Conservation (phyloP, 2,113 vertebrate species). For the Nibea coibor region DNA sequence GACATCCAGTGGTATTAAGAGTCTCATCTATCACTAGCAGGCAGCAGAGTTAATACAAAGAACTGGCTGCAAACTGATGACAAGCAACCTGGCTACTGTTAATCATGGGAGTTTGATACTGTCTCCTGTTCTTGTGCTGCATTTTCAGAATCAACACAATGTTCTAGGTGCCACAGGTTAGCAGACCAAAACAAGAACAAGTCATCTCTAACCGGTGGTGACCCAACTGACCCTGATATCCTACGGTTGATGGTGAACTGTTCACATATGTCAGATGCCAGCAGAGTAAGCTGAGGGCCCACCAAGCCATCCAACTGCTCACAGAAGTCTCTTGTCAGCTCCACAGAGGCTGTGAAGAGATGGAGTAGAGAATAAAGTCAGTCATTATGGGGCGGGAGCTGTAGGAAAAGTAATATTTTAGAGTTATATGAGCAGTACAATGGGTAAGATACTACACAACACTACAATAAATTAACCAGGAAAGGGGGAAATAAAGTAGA, state of each 20-base stretch:
- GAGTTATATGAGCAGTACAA: not conserved
- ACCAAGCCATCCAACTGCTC: slow-evolving; percentile 93
- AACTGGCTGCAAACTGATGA: not conserved
- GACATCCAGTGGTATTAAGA: slow-evolving; percentile 45
- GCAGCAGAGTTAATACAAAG: slow-evolving; percentile 29
- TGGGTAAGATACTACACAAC: not conserved
- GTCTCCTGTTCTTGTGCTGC: not conserved
- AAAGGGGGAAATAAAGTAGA: not conserved
- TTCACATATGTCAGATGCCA: slow-evolving; percentile 98
- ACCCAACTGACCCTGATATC: slow-evolving; percentile 90
- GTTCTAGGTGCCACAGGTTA: too few relatives aligned
- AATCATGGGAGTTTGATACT: not conserved
- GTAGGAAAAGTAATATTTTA: slow-evolving; percentile 7
- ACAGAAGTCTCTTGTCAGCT: slow-evolving; percentile 93
- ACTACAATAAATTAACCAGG: not conserved
- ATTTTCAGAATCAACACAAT: not conserved
- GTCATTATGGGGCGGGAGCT: not conserved
- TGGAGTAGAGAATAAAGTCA: not conserved
- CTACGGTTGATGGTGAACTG: slow-evolving; percentile 97
- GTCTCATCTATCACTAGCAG: slow-evolving; percentile 36
- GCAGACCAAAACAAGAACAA: too few relatives aligned
- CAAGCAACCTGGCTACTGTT: slow-evolving; percentile 1
- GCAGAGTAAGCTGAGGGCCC: slow-evolving; percentile 95
- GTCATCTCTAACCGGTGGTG: too few relatives aligned
- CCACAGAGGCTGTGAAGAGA: slow-evolving; percentile 85